A percentile compares a stretch with the other conserved stretches of the same genome.
Evolutionary conservation across 2,888 invertebrate species (phyloP).

Genomic region (Nomada fabriciana): DNA sequence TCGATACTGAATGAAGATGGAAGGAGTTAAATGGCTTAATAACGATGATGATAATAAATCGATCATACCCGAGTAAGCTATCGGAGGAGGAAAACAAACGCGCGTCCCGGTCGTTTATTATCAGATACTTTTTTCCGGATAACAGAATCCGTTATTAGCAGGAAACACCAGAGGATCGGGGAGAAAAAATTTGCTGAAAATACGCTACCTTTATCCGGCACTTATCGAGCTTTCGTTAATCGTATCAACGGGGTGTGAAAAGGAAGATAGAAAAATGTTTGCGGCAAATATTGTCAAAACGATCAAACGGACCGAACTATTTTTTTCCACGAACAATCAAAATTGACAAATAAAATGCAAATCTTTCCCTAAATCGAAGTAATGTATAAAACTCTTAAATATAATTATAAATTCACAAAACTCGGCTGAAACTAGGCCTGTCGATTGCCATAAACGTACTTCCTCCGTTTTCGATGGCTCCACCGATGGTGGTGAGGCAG

Average conservation of each 20-base stretch:
- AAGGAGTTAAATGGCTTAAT: conserved; percentile 51
- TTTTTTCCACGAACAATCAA: neutral
- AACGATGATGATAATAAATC: conserved; percentile 63
- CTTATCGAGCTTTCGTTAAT: conserved; percentile 25
- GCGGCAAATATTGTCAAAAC: neutral
- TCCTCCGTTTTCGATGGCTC: neutral
- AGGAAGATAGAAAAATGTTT: neutral
- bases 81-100: neutral
- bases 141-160: conserved; percentile 33
- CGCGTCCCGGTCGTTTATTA: conserved; percentile 29
- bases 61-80: conserved; percentile 18
- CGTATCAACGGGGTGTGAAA: conserved; percentile 3
- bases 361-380: too few species aligned
- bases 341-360: too few species aligned
- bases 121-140: conserved; percentile 18
- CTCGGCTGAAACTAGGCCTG: too few species aligned
- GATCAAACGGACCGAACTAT: neutral
- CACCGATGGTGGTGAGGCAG: too few species aligned
- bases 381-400: too few species aligned
- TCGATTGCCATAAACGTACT: neutral
- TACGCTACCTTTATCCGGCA: conserved; percentile 26
- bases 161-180: conserved; percentile 42
- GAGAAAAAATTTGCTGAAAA: conserved; percentile 26
- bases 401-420: too few species aligned
- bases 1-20: conserved; percentile 50